Base-by-base conservation (phyloP, 2,888 invertebrate genomes). In the Steinernema scapterisci region DNA sequence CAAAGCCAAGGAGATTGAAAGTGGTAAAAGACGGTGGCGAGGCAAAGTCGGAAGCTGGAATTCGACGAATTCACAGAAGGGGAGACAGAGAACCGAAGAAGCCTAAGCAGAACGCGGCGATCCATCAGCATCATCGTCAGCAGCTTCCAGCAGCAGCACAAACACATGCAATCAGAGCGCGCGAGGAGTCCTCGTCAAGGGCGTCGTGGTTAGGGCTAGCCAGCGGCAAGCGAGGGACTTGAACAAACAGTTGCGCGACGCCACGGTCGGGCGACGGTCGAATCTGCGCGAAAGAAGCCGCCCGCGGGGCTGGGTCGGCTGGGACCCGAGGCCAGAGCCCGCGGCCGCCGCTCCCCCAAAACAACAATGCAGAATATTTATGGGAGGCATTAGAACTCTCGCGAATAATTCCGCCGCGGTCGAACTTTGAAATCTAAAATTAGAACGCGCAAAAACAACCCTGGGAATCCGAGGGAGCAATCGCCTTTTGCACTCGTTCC, bases 61-160 rank as follows among this genome's bases (percentile, higher is more conserved):
- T 2, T 38, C 3, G 27, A 27, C 38, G 2, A 25, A 63, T 63
- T 31, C 5, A 48, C 48, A 48, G 31, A 25, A 31, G 1, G 2
- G 11, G 23, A 25, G 27, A n/a, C n/a, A n/a, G n/a, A n/a, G 31
- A 25, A 27, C 63, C 5, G 63, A 13, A 63, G 63, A 63, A 63
- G 63, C 63, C 19, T 38, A 38, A 38, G 63, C 63, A 63, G 63
- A 63, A 63, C 63, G 25, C 63, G 31, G 31, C 31, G 27, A 63
- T 63, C 63, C 63, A 31, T 21, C 38, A 38, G 38, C 38, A 38
- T 38, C 38, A 31, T 21, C 63, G 16, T 21, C 38, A 38, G 38
- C 38, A 38, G 3, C 38, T 9, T 21, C 27, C 13, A 54, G 16
- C 54, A 5, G 21, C 54, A 2, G 63, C 63, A 63, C 63, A 31